phyloP scores from a whole-genome alignment of 2,888 invertebrate genomes.

The Caenorhabditis sulstoni region DNA sequence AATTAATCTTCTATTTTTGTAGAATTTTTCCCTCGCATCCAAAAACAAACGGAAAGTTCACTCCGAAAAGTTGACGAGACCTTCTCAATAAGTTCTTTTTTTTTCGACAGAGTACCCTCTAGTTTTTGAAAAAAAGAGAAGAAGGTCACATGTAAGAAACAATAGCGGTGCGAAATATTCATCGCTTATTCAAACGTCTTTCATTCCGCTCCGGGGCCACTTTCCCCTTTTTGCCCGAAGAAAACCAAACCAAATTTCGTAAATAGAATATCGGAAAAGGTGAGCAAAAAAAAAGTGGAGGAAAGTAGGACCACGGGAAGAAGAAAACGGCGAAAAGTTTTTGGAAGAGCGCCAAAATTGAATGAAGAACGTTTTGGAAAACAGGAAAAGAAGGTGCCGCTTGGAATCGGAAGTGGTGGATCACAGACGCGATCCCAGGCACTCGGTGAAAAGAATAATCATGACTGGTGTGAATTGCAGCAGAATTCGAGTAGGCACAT shows the following conservation, averaged over 20 bases:
- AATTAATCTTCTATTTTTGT: neutral
- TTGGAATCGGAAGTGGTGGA: too few relatives aligned
- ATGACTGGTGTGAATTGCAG: too few relatives aligned
- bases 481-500: too few relatives aligned
- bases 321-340: neutral
- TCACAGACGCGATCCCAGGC: too few relatives aligned
- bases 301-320: too few relatives aligned
- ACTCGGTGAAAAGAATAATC: too few relatives aligned
- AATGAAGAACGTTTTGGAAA: neutral
- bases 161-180: conserved; percentile 47
- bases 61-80: too few relatives aligned
- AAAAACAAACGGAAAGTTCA: neutral
- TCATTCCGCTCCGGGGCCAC: conserved; percentile 18
- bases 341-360: too few relatives aligned
- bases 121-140: conserved; percentile 6
- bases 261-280: conserved; percentile 10
- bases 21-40: conserved; percentile 19
- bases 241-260: conserved; percentile 18
- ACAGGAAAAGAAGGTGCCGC: neutral
- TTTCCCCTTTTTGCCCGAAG: neutral
- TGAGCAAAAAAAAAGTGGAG: conserved; percentile 5
- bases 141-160: conserved; percentile 43
- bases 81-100: too few relatives aligned
- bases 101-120: too few relatives aligned
- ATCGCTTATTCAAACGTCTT: conserved; percentile 46